These are phyloP conservation scores for Latheticus oryzae DNA, from an alignment of 2,888 invertebrate species.

Conservation along the genomic window DNA sequence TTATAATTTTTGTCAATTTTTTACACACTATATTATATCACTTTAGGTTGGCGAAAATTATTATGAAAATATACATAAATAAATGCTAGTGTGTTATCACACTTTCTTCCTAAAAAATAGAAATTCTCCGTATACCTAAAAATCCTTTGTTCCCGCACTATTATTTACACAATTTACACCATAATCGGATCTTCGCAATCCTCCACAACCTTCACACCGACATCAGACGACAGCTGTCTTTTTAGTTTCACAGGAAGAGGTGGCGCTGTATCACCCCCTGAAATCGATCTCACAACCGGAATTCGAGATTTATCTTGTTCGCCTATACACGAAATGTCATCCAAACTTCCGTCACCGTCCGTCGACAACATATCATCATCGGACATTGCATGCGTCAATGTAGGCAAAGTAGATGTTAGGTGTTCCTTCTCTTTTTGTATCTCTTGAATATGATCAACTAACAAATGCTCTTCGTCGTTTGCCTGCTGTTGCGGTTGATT, in stretches of 20 bases:
- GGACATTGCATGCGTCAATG: conserved; percentile 84
- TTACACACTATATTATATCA: conserved; percentile 46
- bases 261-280: conserved; percentile 59
- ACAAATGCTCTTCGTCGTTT: conserved; percentile 79
- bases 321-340: conserved; percentile 68
- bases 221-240: conserved; percentile 64
- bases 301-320: conserved; percentile 58
- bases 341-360: conserved; percentile 81
- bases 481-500: conserved; percentile 58
- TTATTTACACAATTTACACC: conserved; percentile 58
- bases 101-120: conserved; percentile 48
- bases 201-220: conserved; percentile 61
- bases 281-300: conserved; percentile 63
- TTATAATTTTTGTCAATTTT: too few relatives aligned
- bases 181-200: conserved; percentile 65
- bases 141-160: conserved; percentile 39
- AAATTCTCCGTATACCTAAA: conserved; percentile 38
- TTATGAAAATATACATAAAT: conserved; percentile 42
- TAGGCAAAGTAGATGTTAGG: conserved; percentile 82
- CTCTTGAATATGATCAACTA: conserved; percentile 83
- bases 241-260: conserved; percentile 59
- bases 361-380: conserved; percentile 89
- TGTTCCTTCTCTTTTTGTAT: conserved; percentile 85
- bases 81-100: conserved; percentile 49
- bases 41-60: conserved; percentile 44